phyloP scores from a whole-genome alignment of 2,888 invertebrate species.

The Ischnura elegans region DNA sequence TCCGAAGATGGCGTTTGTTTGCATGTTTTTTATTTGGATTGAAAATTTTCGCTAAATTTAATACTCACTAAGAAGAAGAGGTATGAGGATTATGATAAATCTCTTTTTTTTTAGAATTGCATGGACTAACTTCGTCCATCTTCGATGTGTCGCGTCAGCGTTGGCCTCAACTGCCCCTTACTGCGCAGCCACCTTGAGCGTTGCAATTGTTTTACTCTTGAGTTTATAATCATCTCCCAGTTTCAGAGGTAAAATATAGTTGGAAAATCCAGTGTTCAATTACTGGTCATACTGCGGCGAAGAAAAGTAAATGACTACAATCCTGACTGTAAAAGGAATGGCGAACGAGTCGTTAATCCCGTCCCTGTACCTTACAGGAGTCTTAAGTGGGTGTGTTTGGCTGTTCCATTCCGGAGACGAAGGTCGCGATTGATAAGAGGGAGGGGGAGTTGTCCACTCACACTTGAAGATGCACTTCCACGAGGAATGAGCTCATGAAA shows the following conservation, averaged over 20 bases:
- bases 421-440: neutral
- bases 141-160: too few species aligned
- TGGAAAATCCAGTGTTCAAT: neutral
- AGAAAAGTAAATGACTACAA: neutral
- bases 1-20: too few species aligned
- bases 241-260: neutral
- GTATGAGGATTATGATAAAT: too few species aligned
- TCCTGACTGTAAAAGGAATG: neutral
- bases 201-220: too few species aligned
- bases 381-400: neutral
- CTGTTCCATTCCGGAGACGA: neutral
- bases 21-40: too few species aligned
- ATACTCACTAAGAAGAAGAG: too few species aligned
- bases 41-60: too few species aligned
- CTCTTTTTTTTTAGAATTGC: too few species aligned
- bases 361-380: neutral
- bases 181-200: too few species aligned
- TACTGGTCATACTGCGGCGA: neutral
- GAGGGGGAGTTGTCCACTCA: neutral
- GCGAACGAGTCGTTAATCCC: neutral
- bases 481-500: neutral
- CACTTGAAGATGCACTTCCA: neutral
- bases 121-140: too few species aligned
- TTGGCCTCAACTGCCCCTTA: too few species aligned
- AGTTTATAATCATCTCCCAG: too few species aligned